A percentile compares a stretch with the other conserved stretches of the same genome.
These are phyloP conservation scores for Acrossocheilus wenchowensis DNA, from an alignment of 2,797 vertebrate genomes.

Conservation along the genomic window DNA sequence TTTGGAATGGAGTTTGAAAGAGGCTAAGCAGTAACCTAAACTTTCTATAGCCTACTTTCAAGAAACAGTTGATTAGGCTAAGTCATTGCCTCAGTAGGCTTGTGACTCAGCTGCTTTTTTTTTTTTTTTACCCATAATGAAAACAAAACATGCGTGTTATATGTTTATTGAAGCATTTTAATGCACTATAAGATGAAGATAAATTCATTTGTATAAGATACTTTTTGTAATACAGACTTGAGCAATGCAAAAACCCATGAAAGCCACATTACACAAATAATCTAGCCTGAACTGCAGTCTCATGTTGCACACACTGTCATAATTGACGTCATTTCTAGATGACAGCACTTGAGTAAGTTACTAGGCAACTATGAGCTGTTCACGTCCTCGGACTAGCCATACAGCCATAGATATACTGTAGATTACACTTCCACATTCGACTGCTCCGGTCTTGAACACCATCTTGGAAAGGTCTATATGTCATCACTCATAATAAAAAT, in stretches of 20 bases:
- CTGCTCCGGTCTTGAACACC: too few species aligned
- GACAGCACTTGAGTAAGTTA: not conserved
- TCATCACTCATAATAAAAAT: too few species aligned
- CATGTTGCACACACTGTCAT: not conserved
- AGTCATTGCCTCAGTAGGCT: not conserved
- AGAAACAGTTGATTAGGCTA: not conserved
- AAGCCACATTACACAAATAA: not conserved
- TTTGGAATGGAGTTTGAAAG: not conserved
- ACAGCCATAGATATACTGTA: too few species aligned
- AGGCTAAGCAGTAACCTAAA: not conserved
- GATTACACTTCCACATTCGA: too few species aligned
- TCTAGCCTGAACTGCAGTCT: not conserved
- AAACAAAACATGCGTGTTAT: not conserved
- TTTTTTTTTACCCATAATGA: not conserved
- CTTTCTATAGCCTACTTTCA: not conserved
- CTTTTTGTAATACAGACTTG: not conserved
- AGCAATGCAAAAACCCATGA: not conserved
- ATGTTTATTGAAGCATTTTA: not conserved
- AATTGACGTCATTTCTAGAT: not conserved
- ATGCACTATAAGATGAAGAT: not conserved
- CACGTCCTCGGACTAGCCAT: not conserved
- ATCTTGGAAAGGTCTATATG: too few species aligned
- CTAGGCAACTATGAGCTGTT: not conserved
- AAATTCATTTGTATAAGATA: not conserved
- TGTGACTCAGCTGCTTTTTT: not conserved